These are phyloP conservation scores for Drosophila mimica DNA, from an alignment of 2,888 invertebrate genomes.

Conservation along the genomic window DNA sequence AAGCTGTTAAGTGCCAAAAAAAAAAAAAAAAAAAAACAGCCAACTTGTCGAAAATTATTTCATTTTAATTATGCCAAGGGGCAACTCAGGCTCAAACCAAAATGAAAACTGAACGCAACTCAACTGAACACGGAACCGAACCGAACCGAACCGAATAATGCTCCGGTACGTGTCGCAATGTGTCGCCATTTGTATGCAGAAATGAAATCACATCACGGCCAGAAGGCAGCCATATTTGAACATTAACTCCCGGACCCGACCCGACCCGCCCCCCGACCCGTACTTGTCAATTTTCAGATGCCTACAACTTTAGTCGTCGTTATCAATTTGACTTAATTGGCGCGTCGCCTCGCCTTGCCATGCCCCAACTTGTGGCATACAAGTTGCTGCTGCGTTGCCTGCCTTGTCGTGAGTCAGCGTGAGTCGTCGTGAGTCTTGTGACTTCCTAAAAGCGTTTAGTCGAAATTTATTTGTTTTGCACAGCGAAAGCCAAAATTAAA, in stretches of 20 bases:
- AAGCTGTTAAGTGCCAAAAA: conserved; percentile 50
- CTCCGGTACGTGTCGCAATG: conserved; percentile 70
- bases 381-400: conserved; percentile 29
- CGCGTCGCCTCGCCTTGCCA: conserved; percentile 18
- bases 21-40: conserved; percentile 24
- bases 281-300: conserved; percentile 19
- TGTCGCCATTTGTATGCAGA: conserved; percentile 70
- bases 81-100: conserved; percentile 21
- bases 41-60: conserved; percentile 79
- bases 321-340: conserved; percentile 80
- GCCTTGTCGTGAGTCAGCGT: conserved; percentile 19
- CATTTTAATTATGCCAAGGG: conserved; percentile 80
- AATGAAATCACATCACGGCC: conserved; percentile 79
- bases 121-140: conserved; percentile 7
- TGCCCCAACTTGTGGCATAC: conserved; percentile 13
- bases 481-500: conserved; percentile 2
- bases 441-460: conserved; percentile 73
- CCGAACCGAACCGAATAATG: conserved; percentile 32
- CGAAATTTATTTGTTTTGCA: conserved; percentile 65
- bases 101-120: conserved; percentile 7
- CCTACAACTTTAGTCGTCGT: conserved; percentile 75
- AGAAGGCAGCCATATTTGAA: conserved; percentile 28
- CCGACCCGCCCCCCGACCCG: background rate
- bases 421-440: conserved; percentile 28
- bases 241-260: conserved; percentile 1